phyloP scores from a whole-genome alignment of 2,113 vertebrate genomes.

The Erythrolamprus reginae region DNA sequence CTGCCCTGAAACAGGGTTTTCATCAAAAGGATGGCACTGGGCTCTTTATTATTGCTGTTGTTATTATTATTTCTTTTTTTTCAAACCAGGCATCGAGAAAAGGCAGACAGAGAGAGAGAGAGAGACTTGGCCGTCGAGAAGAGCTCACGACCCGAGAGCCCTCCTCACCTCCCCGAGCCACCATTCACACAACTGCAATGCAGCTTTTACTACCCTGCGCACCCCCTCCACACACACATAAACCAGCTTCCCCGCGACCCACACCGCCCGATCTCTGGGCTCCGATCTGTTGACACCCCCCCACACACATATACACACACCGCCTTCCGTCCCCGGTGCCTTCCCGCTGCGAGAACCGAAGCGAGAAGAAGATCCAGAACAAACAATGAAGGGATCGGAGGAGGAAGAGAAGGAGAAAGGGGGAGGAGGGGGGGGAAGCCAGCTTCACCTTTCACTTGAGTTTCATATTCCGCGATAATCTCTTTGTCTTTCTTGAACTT shows the following conservation, averaged over 20 bases:
- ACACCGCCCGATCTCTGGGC: constrained; percentile 21
- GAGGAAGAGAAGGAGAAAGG: neutral
- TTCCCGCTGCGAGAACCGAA: constrained; percentile 50
- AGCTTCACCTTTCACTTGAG: constrained; percentile 90
- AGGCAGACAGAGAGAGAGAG: too few species aligned
- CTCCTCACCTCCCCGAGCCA: neutral
- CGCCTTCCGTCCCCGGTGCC: constrained; percentile 7
- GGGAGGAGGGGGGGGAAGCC: neutral
- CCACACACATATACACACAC: neutral
- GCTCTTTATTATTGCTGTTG: too few species aligned
- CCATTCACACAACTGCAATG: constrained; percentile 65
- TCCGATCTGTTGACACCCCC: constrained; percentile 14
- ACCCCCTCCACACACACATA: too few species aligned
- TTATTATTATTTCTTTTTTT: too few species aligned
- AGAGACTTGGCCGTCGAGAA: constrained; percentile 26
- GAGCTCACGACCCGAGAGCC: neutral
- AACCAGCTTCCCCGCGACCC: constrained; percentile 20
- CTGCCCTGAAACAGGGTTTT: constrained; percentile 13
- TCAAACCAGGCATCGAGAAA: constrained; percentile 31
- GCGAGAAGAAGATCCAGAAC: constrained; percentile 42
- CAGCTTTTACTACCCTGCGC: constrained; percentile 47
- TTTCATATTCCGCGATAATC: constrained; percentile 93
- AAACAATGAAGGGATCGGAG: neutral
- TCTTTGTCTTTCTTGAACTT: constrained; percentile 98
- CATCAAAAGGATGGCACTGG: neutral